Evolutionary conservation across 2,113 vertebrate genomes (phyloP).

Genomic region (Chauna torquata): DNA sequence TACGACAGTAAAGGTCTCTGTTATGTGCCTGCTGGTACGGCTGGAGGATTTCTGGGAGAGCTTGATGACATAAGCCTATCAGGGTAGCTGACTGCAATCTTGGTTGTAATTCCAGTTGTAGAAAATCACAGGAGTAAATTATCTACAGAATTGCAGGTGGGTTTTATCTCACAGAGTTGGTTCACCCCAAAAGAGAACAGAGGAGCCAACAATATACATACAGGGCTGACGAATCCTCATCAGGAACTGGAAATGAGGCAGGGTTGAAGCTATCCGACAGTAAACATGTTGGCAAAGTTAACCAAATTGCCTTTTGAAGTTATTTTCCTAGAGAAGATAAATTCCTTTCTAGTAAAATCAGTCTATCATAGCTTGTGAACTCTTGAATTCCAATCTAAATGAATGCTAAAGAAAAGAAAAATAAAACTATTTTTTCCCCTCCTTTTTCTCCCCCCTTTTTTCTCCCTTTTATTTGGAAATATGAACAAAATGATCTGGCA

Average conservation of each 20-base stretch:
- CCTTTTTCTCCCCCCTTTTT: fast-evolving
- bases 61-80: background rate
- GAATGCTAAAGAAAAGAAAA: background rate
- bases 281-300: background rate
- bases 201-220: background rate
- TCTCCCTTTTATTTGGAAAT: background rate
- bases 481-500: background rate
- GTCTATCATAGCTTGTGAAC: background rate
- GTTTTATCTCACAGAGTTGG: background rate
- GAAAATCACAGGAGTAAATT: background rate
- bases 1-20: background rate
- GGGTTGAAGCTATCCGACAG: background rate
- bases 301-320: background rate
- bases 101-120: background rate
- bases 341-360: background rate
- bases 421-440: fast-evolving
- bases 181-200: background rate
- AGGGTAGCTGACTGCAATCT: background rate
- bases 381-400: background rate
- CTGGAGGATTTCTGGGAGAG: background rate
- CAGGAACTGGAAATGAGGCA: background rate
- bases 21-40: fast-evolving
- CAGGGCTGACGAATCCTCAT: background rate
- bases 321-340: background rate
- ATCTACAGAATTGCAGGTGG: background rate